A percentile compares a stretch with the other conserved stretches of the same genome.
Evolutionary conservation across 2,113 vertebrate genomes (phyloP).

Genomic region (Microcebus jonahi): DNA sequence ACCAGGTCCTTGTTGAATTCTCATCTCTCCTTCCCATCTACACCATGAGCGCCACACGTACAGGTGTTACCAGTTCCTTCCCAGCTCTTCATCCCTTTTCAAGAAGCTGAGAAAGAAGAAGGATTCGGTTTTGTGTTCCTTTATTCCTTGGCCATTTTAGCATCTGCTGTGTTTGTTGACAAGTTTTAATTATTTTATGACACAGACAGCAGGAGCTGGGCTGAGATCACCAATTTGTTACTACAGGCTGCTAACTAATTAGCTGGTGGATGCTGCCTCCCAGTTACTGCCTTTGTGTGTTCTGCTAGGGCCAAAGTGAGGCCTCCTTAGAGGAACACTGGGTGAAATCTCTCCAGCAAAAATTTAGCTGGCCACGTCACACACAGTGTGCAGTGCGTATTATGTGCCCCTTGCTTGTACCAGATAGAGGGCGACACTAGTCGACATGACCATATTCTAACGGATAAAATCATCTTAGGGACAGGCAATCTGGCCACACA

Average conservation of each 20-base stretch:
- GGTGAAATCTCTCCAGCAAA: not conserved
- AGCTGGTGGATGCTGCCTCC: not conserved
- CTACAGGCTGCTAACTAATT: not conserved
- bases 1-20: not conserved
- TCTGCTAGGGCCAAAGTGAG: not conserved
- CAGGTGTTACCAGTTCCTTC: not conserved
- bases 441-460: not conserved
- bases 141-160: not conserved
- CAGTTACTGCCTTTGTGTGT: not conserved
- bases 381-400: not conserved
- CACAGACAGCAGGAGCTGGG: not conserved
- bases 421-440: not conserved
- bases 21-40: not conserved
- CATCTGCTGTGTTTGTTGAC: constrained; percentile 26
- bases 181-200: constrained; percentile 59
- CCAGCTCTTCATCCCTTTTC: not conserved
- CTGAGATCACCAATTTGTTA: not conserved
- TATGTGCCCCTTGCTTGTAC: not conserved
- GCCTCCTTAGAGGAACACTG: not conserved
- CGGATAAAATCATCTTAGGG: not conserved
- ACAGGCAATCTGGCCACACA: not conserved
- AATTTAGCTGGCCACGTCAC: not conserved
- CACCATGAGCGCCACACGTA: not conserved
- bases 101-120: not conserved
- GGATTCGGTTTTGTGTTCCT: not conserved